Conservation (phyloP, 1,140 invertebrate genomes). For the Drosophila tropicalis region DNA sequence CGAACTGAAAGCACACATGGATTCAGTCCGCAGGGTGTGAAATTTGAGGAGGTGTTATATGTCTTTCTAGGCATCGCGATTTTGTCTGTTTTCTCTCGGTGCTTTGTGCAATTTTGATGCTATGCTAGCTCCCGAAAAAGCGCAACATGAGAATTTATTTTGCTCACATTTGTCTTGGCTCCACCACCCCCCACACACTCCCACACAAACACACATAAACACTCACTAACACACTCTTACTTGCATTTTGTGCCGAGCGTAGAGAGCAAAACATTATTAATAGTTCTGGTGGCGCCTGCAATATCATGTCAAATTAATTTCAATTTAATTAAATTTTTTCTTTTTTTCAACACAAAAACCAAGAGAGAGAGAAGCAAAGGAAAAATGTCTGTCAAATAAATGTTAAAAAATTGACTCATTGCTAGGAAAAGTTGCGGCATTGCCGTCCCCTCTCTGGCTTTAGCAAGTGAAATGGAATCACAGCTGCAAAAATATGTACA, state of each 20-base stretch:
- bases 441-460: background rate
- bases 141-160: slow-evolving; percentile 80
- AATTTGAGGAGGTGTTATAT: background rate
- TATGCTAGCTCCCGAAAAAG: slow-evolving; percentile 57
- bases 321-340: slow-evolving; percentile 80
- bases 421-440: slow-evolving; percentile 9
- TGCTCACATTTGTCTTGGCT: slow-evolving; percentile 71
- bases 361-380: slow-evolving; percentile 75
- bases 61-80: slow-evolving; percentile 32
- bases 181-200: slow-evolving; percentile 5
- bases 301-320: slow-evolving; percentile 81
- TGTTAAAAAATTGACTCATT: slow-evolving; percentile 82
- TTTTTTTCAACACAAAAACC: background rate
- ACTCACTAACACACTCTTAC: slow-evolving; percentile 11
- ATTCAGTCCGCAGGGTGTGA: no score
- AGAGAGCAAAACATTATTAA: slow-evolving; percentile 62
- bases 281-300: slow-evolving; percentile 69
- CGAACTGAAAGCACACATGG: background rate
- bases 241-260: slow-evolving; percentile 13
- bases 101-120: slow-evolving; percentile 70
- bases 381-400: slow-evolving; percentile 81
- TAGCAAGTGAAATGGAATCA: slow-evolving; percentile 58
- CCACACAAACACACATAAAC: slow-evolving; percentile 47
- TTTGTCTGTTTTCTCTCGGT: slow-evolving; percentile 38
- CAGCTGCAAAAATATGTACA: slow-evolving; percentile 78